phyloP scores from a whole-genome alignment of 2,888 invertebrate species.

The Drosophila nr. fundita region DNA sequence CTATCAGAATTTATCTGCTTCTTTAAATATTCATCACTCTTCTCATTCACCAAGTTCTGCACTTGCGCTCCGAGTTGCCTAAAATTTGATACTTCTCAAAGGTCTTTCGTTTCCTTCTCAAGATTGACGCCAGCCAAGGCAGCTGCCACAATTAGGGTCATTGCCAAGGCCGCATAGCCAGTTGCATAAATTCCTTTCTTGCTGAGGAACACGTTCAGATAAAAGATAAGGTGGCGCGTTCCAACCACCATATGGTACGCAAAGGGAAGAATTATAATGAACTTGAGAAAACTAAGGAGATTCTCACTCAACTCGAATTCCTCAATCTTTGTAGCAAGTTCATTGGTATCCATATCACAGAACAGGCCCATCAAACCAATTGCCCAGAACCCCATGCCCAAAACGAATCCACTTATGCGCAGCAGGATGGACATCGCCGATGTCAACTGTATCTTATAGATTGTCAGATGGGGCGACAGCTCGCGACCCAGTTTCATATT shows the following conservation, averaged over 20 bases:
- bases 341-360: constrained; percentile 34
- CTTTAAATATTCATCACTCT: not conserved
- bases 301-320: constrained; percentile 15
- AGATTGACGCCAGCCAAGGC: constrained; percentile 12
- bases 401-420: constrained; percentile 44
- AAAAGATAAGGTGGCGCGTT: constrained; percentile 59
- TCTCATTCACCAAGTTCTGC: not conserved
- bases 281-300: constrained; percentile 29
- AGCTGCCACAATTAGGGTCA: constrained; percentile 44
- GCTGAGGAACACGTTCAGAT: constrained; percentile 55
- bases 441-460: constrained; percentile 61
- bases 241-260: constrained; percentile 61
- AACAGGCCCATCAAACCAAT: constrained; percentile 47
- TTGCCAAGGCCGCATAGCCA: constrained; percentile 49
- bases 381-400: constrained; percentile 49
- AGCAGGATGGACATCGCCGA: constrained; percentile 59
- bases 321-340: constrained; percentile 34
- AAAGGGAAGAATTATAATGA: constrained; percentile 50
- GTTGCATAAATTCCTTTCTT: constrained; percentile 57
- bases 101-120: not conserved
- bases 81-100: not conserved
- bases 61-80: not conserved
- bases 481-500: constrained; percentile 47
- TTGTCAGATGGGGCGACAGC: constrained; percentile 57
- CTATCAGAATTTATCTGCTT: not conserved